Conservation (phyloP, 2,113 vertebrate genomes). For the Psephotus haematonotus region DNA sequence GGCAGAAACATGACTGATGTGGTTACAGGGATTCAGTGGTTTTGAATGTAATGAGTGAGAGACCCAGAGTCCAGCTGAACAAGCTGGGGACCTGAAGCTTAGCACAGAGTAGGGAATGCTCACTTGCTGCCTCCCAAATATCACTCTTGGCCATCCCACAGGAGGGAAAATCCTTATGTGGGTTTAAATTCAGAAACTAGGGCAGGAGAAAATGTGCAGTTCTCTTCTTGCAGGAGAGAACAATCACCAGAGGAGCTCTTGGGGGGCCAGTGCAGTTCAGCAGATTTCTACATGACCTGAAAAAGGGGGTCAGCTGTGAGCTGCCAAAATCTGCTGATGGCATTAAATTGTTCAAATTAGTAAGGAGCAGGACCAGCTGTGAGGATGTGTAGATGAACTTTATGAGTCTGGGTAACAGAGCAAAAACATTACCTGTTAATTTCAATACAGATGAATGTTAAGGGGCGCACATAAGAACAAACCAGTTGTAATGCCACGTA, state of each 20-base stretch:
- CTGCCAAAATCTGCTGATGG: neutral
- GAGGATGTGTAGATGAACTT: neutral
- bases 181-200: neutral
- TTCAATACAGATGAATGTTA: neutral
- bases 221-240: neutral
- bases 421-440: neutral
- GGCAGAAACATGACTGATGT: neutral
- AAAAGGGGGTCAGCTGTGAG: neutral
- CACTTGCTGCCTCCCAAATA: neutral
- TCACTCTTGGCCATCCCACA: neutral
- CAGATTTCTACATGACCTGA: neutral
- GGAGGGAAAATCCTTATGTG: neutral
- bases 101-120: neutral
- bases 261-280: neutral
- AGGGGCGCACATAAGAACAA: neutral
- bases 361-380: neutral
- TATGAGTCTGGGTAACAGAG: neutral
- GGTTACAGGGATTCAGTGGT: neutral
- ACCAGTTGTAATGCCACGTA: neutral
- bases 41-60: neutral
- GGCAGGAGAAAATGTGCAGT: accelerated
- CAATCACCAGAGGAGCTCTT: neutral
- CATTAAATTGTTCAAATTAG: neutral
- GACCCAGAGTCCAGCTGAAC: neutral
- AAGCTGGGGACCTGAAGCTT: neutral